A percentile compares a stretch with the other conserved stretches of the same genome.
Evolutionary conservation across 2,888 invertebrate genomes (phyloP).

Genomic region (Drosophila pegasa): DNA sequence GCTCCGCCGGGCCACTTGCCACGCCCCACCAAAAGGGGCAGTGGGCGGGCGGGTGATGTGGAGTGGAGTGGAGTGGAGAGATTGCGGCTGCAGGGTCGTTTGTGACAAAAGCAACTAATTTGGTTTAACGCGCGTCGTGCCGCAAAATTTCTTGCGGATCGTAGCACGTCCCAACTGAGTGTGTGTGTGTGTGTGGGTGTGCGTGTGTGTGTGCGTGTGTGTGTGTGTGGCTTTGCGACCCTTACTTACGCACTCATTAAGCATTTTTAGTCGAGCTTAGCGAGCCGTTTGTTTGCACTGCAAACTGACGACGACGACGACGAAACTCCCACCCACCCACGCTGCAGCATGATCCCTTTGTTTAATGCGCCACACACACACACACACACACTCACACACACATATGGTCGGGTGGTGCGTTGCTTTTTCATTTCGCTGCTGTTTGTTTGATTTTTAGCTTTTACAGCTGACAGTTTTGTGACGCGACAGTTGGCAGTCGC

Average conservation of each 20-base stretch:
- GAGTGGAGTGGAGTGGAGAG: too few relatives aligned
- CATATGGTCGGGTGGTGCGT: constrained; percentile 17
- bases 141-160: constrained; percentile 72
- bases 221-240: constrained; percentile 36
- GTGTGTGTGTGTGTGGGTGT: not conserved
- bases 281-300: constrained; percentile 77
- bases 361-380: constrained; percentile 33
- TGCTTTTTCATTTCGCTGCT: constrained; percentile 67
- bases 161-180: not conserved
- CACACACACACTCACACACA: constrained; percentile 27
- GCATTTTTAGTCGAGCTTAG: constrained; percentile 78
- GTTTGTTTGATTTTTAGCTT: constrained; percentile 79
- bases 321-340: constrained; percentile 5
- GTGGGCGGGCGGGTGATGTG: not conserved
- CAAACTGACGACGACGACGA: constrained; percentile 49
- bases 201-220: not conserved
- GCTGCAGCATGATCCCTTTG: not conserved
- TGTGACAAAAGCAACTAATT: constrained; percentile 79
- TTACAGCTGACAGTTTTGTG: constrained; percentile 69
- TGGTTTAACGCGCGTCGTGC: constrained; percentile 76
- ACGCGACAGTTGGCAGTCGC: constrained; percentile 34
- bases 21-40: not conserved
- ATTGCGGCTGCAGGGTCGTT: constrained; percentile 64
- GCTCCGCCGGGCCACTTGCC: constrained; percentile 18
- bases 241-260: constrained; percentile 72